phyloP scores from a whole-genome alignment of 1,140 invertebrate species.

The Drosophila azteca region DNA sequence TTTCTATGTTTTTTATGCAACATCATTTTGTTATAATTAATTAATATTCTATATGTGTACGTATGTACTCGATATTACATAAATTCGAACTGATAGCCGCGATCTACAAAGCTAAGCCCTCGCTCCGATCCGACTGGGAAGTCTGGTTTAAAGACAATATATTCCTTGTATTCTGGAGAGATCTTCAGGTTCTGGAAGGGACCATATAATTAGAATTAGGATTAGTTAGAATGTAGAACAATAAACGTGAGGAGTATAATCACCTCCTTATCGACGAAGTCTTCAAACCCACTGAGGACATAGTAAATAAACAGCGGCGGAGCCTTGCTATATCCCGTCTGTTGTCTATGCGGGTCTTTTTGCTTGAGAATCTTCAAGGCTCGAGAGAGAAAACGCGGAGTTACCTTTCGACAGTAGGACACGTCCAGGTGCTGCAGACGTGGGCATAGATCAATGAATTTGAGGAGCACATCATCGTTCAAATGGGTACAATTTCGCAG shows the following conservation, averaged over 20 bases:
- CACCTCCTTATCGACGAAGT: slow-evolving; percentile 59
- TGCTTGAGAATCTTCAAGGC: slow-evolving; percentile 56
- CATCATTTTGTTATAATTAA: slow-evolving; percentile 44
- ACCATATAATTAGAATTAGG: slow-evolving; percentile 8
- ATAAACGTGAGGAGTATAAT: neutral
- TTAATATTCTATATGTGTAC: slow-evolving; percentile 31
- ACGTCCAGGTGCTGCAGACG: slow-evolving; percentile 64
- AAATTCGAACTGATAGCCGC: slow-evolving; percentile 78
- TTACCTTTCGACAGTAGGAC: slow-evolving; percentile 64
- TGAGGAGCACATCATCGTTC: slow-evolving; percentile 57
- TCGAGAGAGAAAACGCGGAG: slow-evolving; percentile 50
- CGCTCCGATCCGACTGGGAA: slow-evolving; percentile 67
- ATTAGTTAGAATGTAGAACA: neutral
- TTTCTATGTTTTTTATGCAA: slow-evolving; percentile 10
- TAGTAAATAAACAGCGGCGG: slow-evolving; percentile 58
- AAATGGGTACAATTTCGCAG: slow-evolving; percentile 63
- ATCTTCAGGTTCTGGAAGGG: slow-evolving; percentile 50
- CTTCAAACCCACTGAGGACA: slow-evolving; percentile 63
- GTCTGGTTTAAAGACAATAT: slow-evolving; percentile 63
- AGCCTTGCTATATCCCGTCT: slow-evolving; percentile 8
- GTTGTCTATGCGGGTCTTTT: slow-evolving; percentile 53
- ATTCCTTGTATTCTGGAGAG: slow-evolving; percentile 53
- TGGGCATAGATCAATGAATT: slow-evolving; percentile 65
- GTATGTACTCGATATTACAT: slow-evolving; percentile 30
- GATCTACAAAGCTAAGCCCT: slow-evolving; percentile 75